phyloP scores from a whole-genome alignment of 2,888 invertebrate species.

The Drosophila diplacantha region DNA sequence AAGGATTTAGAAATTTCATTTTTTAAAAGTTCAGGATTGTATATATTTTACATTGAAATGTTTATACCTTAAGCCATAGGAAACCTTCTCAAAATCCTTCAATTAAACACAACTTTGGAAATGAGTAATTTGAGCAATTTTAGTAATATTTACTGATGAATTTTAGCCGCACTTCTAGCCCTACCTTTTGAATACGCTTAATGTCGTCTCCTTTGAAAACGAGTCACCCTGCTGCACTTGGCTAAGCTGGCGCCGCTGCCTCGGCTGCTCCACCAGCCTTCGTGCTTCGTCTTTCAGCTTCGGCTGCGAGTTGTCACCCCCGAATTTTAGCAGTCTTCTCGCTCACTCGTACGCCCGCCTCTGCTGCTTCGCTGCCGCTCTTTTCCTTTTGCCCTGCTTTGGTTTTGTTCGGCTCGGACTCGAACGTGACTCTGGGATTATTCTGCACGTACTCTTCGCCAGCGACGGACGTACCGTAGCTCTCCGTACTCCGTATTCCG shows the following conservation, averaged over 20 bases:
- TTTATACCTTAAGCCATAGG: background rate
- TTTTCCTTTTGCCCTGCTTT: constrained; percentile 72
- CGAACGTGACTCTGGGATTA: constrained; percentile 77
- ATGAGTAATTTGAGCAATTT: no score
- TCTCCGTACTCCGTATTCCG: constrained; percentile 28
- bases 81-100: no score
- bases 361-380: constrained; percentile 48
- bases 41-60: background rate
- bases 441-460: constrained; percentile 78
- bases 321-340: constrained; percentile 10
- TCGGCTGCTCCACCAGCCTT: constrained; percentile 5
- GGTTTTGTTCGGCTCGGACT: constrained; percentile 78
- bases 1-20: background rate
- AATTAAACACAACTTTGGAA: no score
- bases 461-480: constrained; percentile 73
- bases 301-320: constrained; percentile 13
- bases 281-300: constrained; percentile 9
- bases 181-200: background rate
- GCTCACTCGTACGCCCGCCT: constrained; percentile 15
- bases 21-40: background rate
- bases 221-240: constrained; percentile 4
- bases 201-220: background rate
- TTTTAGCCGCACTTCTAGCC: no score
- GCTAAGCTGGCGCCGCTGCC: constrained; percentile 35
- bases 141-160: no score